These are phyloP conservation scores for Pemphredon lugubris DNA, from an alignment of 2,888 invertebrate species.

Conservation along the genomic window DNA sequence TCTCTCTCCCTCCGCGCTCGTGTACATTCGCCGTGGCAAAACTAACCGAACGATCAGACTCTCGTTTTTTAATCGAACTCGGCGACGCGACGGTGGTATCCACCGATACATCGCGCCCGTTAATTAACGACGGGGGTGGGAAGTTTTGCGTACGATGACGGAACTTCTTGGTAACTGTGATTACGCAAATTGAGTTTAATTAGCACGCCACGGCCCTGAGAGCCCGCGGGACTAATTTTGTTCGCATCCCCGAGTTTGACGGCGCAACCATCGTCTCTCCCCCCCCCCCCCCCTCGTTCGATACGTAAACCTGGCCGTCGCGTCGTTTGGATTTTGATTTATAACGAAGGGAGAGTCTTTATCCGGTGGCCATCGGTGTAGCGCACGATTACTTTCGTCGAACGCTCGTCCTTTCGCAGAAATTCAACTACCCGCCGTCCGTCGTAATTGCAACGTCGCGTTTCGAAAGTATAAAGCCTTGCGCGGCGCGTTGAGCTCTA, in stretches of 20 bases:
- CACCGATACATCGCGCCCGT: neutral
- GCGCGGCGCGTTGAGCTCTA: too few relatives aligned
- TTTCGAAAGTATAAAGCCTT: neutral
- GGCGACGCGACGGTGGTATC: constrained; percentile 7
- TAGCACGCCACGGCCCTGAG: constrained; percentile 27
- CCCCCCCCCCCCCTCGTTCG: constrained; percentile 18
- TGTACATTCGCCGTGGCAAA: too few relatives aligned
- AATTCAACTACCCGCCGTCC: too few relatives aligned
- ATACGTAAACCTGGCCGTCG: constrained; percentile 18
- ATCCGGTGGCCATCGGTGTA: too few relatives aligned
- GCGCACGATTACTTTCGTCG: too few relatives aligned
- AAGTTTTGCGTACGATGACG: constrained; percentile 29
- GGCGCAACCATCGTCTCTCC: constrained; percentile 1
- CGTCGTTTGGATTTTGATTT: constrained; percentile 47
- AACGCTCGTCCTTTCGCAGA: too few relatives aligned
- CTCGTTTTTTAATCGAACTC: too few relatives aligned
- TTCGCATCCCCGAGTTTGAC: constrained; percentile 32
- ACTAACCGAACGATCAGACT: too few relatives aligned
- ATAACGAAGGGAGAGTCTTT: too few relatives aligned
- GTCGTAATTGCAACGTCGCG: constrained; percentile 1
- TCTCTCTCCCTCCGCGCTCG: too few relatives aligned
- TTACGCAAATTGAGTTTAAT: constrained; percentile 62
- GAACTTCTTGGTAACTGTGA: constrained; percentile 52
- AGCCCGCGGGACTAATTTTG: constrained; percentile 57
- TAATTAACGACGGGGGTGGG: neutral